Conservation (phyloP, 1,140 invertebrate genomes). For the Caligus rogercresseyi region DNA sequence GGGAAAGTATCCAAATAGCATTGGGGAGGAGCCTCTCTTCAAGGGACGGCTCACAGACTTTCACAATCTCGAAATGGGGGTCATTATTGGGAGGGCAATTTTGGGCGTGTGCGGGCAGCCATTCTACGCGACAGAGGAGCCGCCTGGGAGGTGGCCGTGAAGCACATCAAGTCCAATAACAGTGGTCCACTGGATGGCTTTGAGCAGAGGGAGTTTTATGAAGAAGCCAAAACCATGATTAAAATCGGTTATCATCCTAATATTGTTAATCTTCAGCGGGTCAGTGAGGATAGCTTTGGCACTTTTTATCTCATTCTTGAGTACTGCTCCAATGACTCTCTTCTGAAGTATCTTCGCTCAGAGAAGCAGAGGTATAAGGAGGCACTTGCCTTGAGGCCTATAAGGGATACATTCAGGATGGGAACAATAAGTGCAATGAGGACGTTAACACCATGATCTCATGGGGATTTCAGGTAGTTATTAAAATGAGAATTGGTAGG, state of each 20-base stretch:
- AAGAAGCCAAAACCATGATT: conserved; percentile 85
- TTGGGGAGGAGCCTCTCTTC: background rate
- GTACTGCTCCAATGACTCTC: conserved; percentile 5
- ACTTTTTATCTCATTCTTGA: conserved; percentile 7
- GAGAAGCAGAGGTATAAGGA: background rate
- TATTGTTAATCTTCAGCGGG: conserved; percentile 81
- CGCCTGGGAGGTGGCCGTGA: conserved; percentile 10
- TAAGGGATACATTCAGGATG: background rate
- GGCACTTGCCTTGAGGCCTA: background rate
- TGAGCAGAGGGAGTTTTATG: conserved; percentile 54
- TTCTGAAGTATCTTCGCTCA: background rate
- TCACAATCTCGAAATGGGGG: background rate
- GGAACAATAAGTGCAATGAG: background rate
- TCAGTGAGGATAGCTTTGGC: conserved; percentile 27
- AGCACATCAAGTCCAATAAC: background rate
- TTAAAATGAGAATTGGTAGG: background rate
- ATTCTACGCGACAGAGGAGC: background rate
- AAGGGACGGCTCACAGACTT: background rate
- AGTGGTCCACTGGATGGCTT: background rate
- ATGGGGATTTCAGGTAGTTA: conserved; percentile 11
- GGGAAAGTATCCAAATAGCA: background rate
- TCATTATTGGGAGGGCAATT: conserved; percentile 4
- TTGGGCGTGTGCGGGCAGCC: background rate
- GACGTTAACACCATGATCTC: background rate
- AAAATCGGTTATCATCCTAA: conserved; percentile 84